Evolutionary conservation across 2,113 vertebrate genomes (phyloP), one percentile per base, ranked within the genome.

Genomic region (Salvelinus sp.): DNA sequence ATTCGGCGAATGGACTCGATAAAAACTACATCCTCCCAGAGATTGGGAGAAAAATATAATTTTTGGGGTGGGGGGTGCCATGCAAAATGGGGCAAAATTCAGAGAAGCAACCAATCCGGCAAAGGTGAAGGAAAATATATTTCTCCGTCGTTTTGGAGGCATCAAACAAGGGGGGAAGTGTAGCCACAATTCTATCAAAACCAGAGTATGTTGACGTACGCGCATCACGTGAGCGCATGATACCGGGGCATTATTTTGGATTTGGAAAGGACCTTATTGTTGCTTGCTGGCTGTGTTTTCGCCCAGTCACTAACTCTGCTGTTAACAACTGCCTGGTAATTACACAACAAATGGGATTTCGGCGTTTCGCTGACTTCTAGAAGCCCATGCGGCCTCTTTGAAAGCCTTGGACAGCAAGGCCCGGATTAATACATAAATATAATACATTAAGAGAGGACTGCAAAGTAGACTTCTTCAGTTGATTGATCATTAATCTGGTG

Each of bases 401-500:
- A 84, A 79, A 78, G 75, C 80, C 82, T 69, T 73, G 83, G 69
- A 50, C 10, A 79, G 76, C 76, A 80, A 63, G 73, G 70, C 81
- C 76, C 70, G 82, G 85, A 83, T 88, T 88, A 82, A 79, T 82
- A 74, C 74, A 73, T 83, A 80, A 30, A 85, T 85, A 73, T 70
- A 79, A 79, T 74, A 74, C 85, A 83, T 91, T 90, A 82, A 10
- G 91, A 92, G 79, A 75, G 85, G 75, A 88, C 91, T 93, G 66
- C 81, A 82, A 84, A 90, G 86, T 83, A 78, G 38, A 44, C 9
- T 44, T 44, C 87, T 94, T 91, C 82, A 58, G 72, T 81, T 84
- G 91, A 91, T 92, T 94, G 93, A 93, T 93, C 92, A 94, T 96
- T 95, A 94, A 93, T 91, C 88, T 76, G 79, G 82, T 94, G 93